Base-by-base conservation (phyloP, 1,140 invertebrate genomes). In the Caerostris extrusa region DNA sequence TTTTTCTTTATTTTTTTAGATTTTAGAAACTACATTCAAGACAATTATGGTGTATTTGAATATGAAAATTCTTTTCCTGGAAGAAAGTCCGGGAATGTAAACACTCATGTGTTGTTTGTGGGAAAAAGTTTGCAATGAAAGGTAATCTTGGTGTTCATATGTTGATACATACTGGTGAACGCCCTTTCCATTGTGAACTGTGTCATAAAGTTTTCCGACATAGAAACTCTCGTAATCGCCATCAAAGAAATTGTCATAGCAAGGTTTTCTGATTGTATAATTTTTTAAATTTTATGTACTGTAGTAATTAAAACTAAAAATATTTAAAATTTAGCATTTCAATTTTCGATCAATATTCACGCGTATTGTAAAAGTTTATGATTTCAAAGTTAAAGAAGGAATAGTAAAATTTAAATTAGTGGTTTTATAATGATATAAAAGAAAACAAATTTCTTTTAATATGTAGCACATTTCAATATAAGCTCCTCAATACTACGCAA, bases 131-230 rank as follows among this genome's bases (percentile, higher is more conserved):
- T 81, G 64, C 92, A 2, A 93, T 88, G 85, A 93, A 93, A 34
- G 92, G 92, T 19, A 93, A 93, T 55, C 67, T 93, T 57, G 85
- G 92, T 88, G 86, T 93, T 56, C 92, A 93, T 14, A 93, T 93
- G 92, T 71, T 93, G n/a, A 93, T 93, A 71, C 92, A 93, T 64
- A 93, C 92, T 60, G 92, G 92, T 7, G 92, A 93, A 89, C 85
- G 92, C 8, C 92, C 92, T 19, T 67, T 81, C 82, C 56, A 71
- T 17, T 93, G 92, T 88, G 92, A 82, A 77, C 55, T 64, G 10
- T 93, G 92, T 57, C 56, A 69, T 3, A 93, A 93, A 61, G 86
- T 89, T 50, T 93, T 93, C 56, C 55, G 92, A 10, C 92, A 93
- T 82, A 77, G 92, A 64, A 93, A 93, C 34, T 93, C 92, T 55